Conservation (phyloP, 2,113 vertebrate genomes). For the Morone saxatilis region DNA sequence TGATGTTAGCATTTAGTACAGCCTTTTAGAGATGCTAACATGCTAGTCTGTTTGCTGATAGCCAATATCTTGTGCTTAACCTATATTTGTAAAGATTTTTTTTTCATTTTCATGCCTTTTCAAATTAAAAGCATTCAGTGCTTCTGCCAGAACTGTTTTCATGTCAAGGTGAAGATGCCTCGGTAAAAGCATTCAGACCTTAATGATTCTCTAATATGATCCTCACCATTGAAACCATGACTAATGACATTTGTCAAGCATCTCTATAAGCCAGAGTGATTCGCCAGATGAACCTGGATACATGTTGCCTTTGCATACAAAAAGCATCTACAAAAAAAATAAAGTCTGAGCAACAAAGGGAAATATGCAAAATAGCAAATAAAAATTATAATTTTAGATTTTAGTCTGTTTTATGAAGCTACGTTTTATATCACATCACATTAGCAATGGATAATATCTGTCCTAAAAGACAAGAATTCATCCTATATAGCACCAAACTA, state of each 20-base stretch:
- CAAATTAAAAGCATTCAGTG: background rate
- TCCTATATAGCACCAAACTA: background rate
- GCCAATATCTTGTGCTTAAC: background rate
- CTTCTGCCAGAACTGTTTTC: background rate
- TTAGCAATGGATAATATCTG: conserved; percentile 5
- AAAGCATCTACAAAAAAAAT: background rate
- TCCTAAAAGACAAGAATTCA: conserved; percentile 15
- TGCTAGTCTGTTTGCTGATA: background rate
- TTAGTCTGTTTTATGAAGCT: background rate
- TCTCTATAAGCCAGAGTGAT: conserved; percentile 19
- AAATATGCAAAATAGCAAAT: conserved; percentile 9
- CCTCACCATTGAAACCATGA: conserved; percentile 40
- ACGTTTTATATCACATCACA: background rate
- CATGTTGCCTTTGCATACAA: background rate
- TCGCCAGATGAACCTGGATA: conserved; percentile 4
- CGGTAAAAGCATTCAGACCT: conserved; percentile 20
- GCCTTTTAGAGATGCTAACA: background rate
- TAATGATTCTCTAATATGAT: conserved; percentile 45
- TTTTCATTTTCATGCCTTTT: background rate
- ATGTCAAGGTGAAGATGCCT: background rate
- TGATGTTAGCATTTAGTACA: background rate
- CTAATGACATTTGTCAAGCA: conserved; percentile 34
- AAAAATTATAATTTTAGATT: conserved; percentile 4
- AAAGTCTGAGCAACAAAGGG: background rate
- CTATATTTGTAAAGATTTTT: background rate